Percentiles rank a stretch among this genome's conserved stretches.
Evolutionary conservation across 2,797 vertebrate species (phyloP).

Genomic region (Enteromius thamalakanensis): DNA sequence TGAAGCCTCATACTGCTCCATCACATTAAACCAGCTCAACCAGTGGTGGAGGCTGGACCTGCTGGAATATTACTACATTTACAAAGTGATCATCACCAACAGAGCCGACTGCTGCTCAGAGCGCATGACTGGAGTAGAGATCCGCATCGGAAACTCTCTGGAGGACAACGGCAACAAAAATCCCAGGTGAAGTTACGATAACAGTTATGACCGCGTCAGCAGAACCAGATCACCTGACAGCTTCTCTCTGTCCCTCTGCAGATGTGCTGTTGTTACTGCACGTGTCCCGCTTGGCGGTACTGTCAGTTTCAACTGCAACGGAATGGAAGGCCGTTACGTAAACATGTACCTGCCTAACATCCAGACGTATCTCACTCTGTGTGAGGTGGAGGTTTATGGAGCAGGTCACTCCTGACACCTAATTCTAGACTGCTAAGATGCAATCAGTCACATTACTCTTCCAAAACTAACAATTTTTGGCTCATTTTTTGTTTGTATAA

Average conservation of each 20-base stretch:
- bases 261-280: neutral
- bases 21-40: neutral
- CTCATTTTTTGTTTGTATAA: too few relatives aligned
- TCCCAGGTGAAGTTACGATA: neutral
- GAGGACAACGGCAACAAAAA: neutral
- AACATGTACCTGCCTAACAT: neutral
- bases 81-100: conserved; percentile 7
- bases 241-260: neutral
- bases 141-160: conserved; percentile 2
- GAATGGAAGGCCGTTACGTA: neutral
- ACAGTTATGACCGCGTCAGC: accelerated
- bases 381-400: conserved; percentile 2
- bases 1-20: neutral
- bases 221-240: neutral
- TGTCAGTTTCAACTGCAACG: neutral
- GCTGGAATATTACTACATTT: neutral
- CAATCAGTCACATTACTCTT: too few relatives aligned
- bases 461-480: too few relatives aligned
- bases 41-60: conserved; percentile 10
- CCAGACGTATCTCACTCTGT: neutral
- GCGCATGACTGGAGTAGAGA: conserved; percentile 10
- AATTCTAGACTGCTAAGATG: too few relatives aligned
- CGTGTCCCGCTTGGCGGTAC: neutral
- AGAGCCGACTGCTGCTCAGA: neutral
- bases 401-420: neutral